phyloP scores from a whole-genome alignment of 2,113 vertebrate genomes.

The Leucopsar rothschildi region DNA sequence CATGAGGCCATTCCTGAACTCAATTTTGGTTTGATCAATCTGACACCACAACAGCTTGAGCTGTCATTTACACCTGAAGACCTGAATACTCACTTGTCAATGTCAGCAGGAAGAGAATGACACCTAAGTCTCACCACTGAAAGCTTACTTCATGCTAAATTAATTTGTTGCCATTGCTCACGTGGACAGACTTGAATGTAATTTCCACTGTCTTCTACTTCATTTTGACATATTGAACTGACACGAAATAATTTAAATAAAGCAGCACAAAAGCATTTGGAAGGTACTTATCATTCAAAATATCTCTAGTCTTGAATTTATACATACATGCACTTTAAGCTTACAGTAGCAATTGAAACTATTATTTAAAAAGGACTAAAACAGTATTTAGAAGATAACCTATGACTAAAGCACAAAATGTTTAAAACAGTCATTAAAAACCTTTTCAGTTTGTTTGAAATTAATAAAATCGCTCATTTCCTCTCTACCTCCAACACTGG shows the following conservation, averaged over 20 bases:
- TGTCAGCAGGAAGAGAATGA: not conserved
- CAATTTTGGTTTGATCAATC: not conserved
- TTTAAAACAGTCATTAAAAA: not conserved
- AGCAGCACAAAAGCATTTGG: not conserved
- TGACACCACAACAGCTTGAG: not conserved
- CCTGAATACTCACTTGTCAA: not conserved
- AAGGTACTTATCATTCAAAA: not conserved
- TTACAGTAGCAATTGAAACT: not conserved
- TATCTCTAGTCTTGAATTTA: not conserved
- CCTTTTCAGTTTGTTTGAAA: not conserved
- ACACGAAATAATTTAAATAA: not conserved
- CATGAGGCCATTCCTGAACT: not conserved
- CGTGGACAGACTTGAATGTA: not conserved
- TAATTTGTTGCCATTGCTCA: not conserved
- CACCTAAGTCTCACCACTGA: not conserved
- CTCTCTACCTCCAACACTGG: not conserved
- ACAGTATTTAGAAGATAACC: not conserved
- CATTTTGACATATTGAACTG: not conserved
- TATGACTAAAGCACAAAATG: not conserved
- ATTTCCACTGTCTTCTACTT: not conserved
- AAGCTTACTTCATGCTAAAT: not conserved
- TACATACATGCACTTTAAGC: not conserved
- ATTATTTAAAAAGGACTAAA: not conserved
- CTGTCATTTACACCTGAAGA: not conserved
- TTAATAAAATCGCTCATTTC: not conserved